Evolutionary conservation across 2,888 invertebrate genomes (phyloP).

Genomic region (Lacanobia wlatinum): DNA sequence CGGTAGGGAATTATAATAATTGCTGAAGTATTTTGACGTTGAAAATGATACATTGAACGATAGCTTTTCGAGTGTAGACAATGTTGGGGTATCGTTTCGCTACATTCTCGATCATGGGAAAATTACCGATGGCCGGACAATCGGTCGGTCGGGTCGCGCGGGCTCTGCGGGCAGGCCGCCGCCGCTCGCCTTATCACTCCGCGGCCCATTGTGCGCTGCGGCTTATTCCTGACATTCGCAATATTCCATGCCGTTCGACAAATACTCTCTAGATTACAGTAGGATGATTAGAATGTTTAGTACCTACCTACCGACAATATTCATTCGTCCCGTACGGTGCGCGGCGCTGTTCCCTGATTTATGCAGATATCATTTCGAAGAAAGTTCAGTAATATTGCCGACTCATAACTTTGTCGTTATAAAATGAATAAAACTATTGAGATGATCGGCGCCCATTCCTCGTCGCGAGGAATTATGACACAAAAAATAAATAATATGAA

Average conservation of each 20-base stretch:
- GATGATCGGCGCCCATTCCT: conserved; percentile 77
- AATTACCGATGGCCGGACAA: conserved; percentile 80
- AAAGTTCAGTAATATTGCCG: conserved; percentile 61
- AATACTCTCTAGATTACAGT: conserved; percentile 81
- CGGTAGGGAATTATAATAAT: conserved; percentile 42
- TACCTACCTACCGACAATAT: conserved; percentile 71
- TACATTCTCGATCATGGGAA: conserved; percentile 84
- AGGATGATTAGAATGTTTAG: conserved; percentile 81
- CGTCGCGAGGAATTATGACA: conserved; percentile 82
- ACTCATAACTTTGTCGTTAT: conserved; percentile 63
- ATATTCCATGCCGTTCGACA: conserved; percentile 83
- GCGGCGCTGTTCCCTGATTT: conserved; percentile 45
- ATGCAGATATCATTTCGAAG: conserved; percentile 58
- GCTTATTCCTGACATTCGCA: conserved; percentile 79
- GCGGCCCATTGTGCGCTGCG: conserved; percentile 78
- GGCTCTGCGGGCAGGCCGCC: conserved; percentile 63
- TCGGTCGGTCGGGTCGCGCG: conserved; percentile 69
- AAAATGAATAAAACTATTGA: conserved; percentile 72
- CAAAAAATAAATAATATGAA: conserved; percentile 78
- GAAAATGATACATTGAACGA: conserved; percentile 72
- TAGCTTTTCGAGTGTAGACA: conserved; percentile 69
- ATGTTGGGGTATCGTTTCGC: conserved; percentile 77
- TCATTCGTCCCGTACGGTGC: conserved; percentile 57
- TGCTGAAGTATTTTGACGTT: conserved; percentile 43
- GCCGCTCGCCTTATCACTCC: conserved; percentile 76